phyloP scores from a whole-genome alignment of 2,888 invertebrate genomes.

The Bhutanitis thaidina region DNA sequence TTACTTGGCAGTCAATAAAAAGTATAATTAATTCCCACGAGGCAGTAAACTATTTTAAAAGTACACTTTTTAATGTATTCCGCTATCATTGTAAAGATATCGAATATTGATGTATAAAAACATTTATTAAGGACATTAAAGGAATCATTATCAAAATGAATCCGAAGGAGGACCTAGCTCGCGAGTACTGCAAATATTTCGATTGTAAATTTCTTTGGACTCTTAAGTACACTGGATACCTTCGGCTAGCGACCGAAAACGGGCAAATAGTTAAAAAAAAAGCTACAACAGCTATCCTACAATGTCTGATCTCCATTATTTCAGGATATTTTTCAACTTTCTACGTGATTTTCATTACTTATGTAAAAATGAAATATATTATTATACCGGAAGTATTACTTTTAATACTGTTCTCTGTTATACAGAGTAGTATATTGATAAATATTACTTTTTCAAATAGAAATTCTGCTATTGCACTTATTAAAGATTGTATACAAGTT shows the following conservation, averaged over 20 bases:
- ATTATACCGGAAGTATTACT: conserved; percentile 40
- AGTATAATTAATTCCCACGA: no score
- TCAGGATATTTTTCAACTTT: conserved; percentile 16
- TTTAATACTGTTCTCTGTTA: conserved; percentile 34
- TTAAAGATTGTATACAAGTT: conserved; percentile 42
- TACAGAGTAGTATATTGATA: conserved; percentile 35
- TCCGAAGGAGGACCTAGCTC: neutral
- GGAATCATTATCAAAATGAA: neutral
- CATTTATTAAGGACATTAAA: no score
- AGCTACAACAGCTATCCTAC: conserved; percentile 16
- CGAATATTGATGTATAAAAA: no score
- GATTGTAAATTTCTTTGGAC: conserved; percentile 12
- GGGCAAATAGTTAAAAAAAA: conserved; percentile 33
- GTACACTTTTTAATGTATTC: no score
- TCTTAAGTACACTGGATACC: conserved; percentile 33
- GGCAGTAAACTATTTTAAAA: no score
- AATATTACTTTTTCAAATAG: conserved; percentile 42
- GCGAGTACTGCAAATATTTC: conserved; percentile 7
- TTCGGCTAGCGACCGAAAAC: conserved; percentile 43
- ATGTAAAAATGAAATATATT: conserved; percentile 30
- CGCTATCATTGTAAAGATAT: no score
- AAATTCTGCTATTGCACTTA: conserved; percentile 33
- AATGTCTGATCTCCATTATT: conserved; percentile 1
- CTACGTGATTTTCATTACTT: conserved; percentile 35
- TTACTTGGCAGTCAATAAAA: no score